Evolutionary conservation across 1,140 invertebrate genomes (phyloP), one percentile per base, ranked within the genome.

Genomic region (Telenomus remus): DNA sequence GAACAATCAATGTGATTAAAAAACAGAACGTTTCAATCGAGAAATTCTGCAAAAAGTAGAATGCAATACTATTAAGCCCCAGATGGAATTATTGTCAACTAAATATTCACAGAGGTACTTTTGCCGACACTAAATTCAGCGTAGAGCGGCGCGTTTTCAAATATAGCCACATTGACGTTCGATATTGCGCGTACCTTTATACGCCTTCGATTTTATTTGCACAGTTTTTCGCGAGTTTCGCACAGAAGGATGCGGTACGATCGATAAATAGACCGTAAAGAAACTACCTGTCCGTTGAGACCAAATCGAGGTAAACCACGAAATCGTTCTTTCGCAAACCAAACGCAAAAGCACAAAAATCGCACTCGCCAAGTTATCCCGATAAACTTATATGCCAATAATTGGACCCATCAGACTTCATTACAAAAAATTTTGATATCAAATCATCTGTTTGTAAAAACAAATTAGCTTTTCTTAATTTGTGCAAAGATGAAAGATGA

Each of bases 211-310:
- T 78, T 78, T 78, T 78, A 74, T 74, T 78, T 70, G 60, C 70
- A 71, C 53, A 71, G 71, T 78, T 78, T 74, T 71, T 66, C 56
- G 68, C 70, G 66, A 78, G 74, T 78, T 78, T 78, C 70, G 61
- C 70, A 74, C 70, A 70, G 74, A 78, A 78, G 66, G 76, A 78
- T 78, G 76, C 70, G 65, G 61, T 50, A 51, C 76, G 65, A 74
- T 76, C 72, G 64, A 73, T 70, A 76, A 76, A 76, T 70, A 76
- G 73, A 73, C 69, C 61, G 63, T 74, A 79, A 78, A 73, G 66
- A 74, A 79, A 77, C 63, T 74, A 79, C 70, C 65, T 76, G 61
- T 76, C 72, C 46, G 51, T 27, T 13, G 46, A 59, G 42, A 70
- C 64, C 72, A n/a, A 69, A 42, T 33, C 51, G 51, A 74, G 60